Base-by-base conservation (phyloP, 1,140 invertebrate species). In the Drosophila pandora region DNA sequence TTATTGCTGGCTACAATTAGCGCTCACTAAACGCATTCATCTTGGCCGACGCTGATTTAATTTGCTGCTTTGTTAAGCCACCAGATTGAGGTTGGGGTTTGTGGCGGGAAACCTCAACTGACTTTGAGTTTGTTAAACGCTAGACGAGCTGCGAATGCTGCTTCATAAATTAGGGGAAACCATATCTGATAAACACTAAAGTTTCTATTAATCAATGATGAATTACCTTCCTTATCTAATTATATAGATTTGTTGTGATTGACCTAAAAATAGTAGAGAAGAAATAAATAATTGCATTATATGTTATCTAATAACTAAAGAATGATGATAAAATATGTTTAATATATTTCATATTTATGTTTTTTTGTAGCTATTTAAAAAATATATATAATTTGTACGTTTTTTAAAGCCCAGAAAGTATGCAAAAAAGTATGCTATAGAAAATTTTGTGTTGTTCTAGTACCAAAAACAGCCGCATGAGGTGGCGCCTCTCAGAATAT, bases 1-100 rank as follows among this genome's bases (percentile, higher is more conserved):
- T 60, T 60, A 55, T 76, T 62, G 58, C 56, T 76, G 62, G 59
- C 79, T 58, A 62, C 69, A 73, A 83, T 83, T 82, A 79, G 63
- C 60, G 70, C 79, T 69, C 56, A 72, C 75, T 71, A 56, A 79
- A 79, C 48, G 71, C 60, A 47, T 55, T 76, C 54, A 76, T 80
- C 54, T 64, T 45, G 57, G 53, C 62, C 74, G 58, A 55, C 63
- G 65, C 65, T 45, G 63, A 32, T 69, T 68, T 68, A 55, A 69
- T 69, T 69, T 69, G 63, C 43, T 12, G 63, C 65, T 69, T 64
- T 58, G 71, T 55, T 58, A 25, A 47, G 48, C 47, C 48, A 48
- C 65, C 28, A 49, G 6, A 2, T 43, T 43, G 41, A 43, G 41
- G 6, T 34, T 37, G 34, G 28, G 30, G n/a, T n/a, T 43, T 62